Conservation (phyloP, 64 coral and sea anemone species). For the Pocillopora damicornis region DNA sequence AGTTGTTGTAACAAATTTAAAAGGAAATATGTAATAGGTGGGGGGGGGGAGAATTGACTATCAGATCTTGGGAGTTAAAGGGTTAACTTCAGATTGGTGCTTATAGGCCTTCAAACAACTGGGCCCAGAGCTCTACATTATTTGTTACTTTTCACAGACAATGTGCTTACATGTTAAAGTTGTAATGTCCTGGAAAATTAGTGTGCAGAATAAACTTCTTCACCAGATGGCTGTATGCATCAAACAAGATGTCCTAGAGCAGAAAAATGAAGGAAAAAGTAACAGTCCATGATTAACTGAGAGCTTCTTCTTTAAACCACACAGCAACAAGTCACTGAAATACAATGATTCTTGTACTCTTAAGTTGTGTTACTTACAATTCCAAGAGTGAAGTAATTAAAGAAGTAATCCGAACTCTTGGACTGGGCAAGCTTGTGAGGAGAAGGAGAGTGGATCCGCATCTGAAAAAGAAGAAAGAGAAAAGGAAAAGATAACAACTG, state of each 20-base stretch:
- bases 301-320: not conserved
- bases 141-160: not conserved
- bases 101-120: too few relatives aligned
- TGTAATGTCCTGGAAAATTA: slow-evolving; percentile 99
- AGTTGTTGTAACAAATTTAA: too few relatives aligned
- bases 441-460: slow-evolving; percentile 94
- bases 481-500: not conserved
- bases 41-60: too few relatives aligned
- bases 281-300: not conserved
- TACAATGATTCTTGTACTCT: not conserved
- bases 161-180: slow-evolving; percentile 94
- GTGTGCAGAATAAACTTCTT: slow-evolving; percentile 99
- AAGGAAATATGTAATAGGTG: too few relatives aligned
- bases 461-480: slow-evolving; percentile 40
- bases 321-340: not conserved
- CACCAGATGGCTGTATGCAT: slow-evolving; percentile 80
- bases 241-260: slow-evolving; percentile 91
- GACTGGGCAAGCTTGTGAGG: slow-evolving; percentile 94
- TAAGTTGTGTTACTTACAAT: slow-evolving; percentile 55
- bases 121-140: not conserved
- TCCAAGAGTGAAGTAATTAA: slow-evolving; percentile 93
- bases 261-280: not conserved
- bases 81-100: too few relatives aligned
- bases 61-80: too few relatives aligned
- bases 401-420: slow-evolving; percentile 97